A percentile compares a stretch with the other conserved stretches of the same genome.
phyloP scores from a whole-genome alignment of 2,113 vertebrate species.

The Vidua macroura region DNA sequence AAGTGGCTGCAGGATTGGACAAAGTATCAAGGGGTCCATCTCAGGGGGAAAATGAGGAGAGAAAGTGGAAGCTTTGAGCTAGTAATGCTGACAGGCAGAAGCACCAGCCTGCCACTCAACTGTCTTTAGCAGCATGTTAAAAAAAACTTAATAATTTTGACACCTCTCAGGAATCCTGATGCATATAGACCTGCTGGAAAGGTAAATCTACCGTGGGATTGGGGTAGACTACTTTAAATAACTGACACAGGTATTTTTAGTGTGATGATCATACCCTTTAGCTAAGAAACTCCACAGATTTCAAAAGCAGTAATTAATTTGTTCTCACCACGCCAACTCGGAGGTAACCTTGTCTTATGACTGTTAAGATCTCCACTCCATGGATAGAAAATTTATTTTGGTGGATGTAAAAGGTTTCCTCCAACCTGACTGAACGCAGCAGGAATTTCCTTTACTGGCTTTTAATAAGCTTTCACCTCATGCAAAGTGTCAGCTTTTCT shows the following conservation, averaged over 20 bases:
- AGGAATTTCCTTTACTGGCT: not conserved
- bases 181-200: not conserved
- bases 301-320: slow-evolving; percentile 14
- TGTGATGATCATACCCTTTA: not conserved
- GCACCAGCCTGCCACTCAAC: not conserved
- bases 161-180: not conserved
- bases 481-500: not conserved
- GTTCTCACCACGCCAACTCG: not conserved
- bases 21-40: not conserved
- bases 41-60: not conserved
- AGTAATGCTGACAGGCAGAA: not conserved
- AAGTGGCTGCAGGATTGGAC: not conserved
- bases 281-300: not conserved
- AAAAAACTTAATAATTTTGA: not conserved
- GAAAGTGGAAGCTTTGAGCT: not conserved
- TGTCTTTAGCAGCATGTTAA: not conserved
- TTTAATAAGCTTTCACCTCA: not conserved
- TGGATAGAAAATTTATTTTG: not conserved
- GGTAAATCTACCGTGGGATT: not conserved
- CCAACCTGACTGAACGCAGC: not conserved
- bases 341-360: not conserved
- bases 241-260: not conserved
- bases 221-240: not conserved
- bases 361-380: not conserved
- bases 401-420: not conserved